Evolutionary conservation across 2,888 invertebrate species (phyloP), one percentile per base, ranked within the genome.

Genomic region (Latheticus oryzae): DNA sequence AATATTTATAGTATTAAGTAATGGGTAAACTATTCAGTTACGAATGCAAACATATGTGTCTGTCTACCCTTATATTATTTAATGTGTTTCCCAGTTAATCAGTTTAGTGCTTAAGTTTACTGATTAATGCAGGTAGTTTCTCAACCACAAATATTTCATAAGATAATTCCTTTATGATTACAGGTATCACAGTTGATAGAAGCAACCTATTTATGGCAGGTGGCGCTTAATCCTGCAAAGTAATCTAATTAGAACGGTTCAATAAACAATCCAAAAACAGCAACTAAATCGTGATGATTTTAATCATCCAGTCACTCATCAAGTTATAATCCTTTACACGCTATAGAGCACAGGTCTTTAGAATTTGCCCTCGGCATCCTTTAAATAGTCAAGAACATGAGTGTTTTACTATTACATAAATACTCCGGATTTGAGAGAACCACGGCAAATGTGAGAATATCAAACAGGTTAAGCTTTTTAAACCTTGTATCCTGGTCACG

Each of bases 61-160:
- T 26, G 23, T n/a, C n/a, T n/a, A n/a, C 42, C 42, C 42, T 42
- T 26, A 42, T 42, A 13, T 42, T 26, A 5, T 19, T 21, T 23
- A 7, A 3, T 16, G 5, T 11, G 15, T 8, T n/a, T 35, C 7
- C n/a, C 17, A 35, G 15, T 35, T 35, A 35, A 16, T 35, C 11
- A 13, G n/a, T n/a, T n/a, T n/a, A n/a, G n/a, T n/a, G n/a, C n/a
- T n/a, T n/a, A n/a, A n/a, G n/a, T n/a, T 12, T 40, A 24, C 11
- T 42, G 12, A 40, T 42, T 5, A 42, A n/a, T 42, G 42, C 42
- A 42, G 42, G 42, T 28, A 42, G 15, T 26, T n/a, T n/a, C 8
- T 9, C n/a, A 23, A 42, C 21, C 37, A 9, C 37, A 33, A 5
- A 13, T 16, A 35, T 19, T n/a, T 19, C 16, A 5, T 35, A 8